Evolutionary conservation across 2,797 vertebrate genomes (phyloP), one percentile per base, ranked within the genome.

Genomic region (Sparus aurata): DNA sequence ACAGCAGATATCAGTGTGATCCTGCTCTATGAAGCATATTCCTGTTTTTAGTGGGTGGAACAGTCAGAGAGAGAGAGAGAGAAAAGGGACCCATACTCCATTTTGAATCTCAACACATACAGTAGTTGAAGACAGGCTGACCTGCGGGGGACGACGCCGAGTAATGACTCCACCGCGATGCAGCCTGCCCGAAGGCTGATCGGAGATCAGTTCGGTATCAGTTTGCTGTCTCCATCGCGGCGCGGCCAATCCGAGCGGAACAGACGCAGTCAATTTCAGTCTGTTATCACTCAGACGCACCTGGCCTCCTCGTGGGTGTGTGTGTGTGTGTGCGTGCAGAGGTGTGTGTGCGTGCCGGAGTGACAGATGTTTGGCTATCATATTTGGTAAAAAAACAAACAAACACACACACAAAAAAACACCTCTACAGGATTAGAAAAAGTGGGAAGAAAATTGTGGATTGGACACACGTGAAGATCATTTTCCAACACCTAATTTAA

Each of bases 201-300:
- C 74, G 75, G 75, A 81, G 83, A 91, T 91, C 90, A 87, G 75
- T 80, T 79, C 17, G 34, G 63, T 87, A 85, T 87, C 83, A 77
- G 77, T 82, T 79, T 66, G 75, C 83, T 73, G 81, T 82, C 84
- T 77, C 77, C 67, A 63, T 75, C 72, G 34, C 75, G 70, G 86
- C 85, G 22, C 0, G n/a, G 62, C 76, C 84, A 83, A 27, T 83
- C 83, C 73, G 23, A 70, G 86, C 70, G 46, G 62, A 91, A 86
- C 87, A 77, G 89, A 85, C 80, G 13, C 54, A 74, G 73, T 83
- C 80, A 77, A 73, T 91, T 82, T 34, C 80, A 69, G 71, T 57
- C 59, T 38, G 88, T 90, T 91, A 92, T 92, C 89, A 22, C 85
- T 77, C 75, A 64, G 61, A 80, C 73, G 73, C 91, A 92, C 91